Conservation (phyloP, 1,140 invertebrate genomes). For the Onthophagus taurus region DNA sequence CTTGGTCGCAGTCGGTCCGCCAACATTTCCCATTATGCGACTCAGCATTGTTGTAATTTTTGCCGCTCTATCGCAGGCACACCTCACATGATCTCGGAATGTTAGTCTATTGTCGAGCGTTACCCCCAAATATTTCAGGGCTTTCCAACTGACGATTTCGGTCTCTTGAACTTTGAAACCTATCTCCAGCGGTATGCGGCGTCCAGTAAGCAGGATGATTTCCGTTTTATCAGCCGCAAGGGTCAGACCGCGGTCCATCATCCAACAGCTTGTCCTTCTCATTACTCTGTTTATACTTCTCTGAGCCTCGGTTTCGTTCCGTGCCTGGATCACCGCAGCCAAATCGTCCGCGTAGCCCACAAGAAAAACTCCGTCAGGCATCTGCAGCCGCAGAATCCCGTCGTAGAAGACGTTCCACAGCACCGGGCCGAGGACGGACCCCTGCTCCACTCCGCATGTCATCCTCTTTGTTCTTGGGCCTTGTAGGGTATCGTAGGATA, state of each 20-base stretch:
- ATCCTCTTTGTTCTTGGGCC: not conserved
- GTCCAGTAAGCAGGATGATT: not conserved
- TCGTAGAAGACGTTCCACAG: slow-evolving; percentile 33
- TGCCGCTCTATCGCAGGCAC: not conserved
- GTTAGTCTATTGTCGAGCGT: not conserved
- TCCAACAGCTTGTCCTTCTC: not conserved
- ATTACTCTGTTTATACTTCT: not conserved
- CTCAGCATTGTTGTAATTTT: not conserved
- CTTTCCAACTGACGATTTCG: not conserved
- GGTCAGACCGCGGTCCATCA: not conserved
- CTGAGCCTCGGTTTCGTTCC: not conserved
- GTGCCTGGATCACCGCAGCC: slow-evolving; percentile 16
- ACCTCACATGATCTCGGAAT: not conserved
- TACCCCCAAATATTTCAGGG: slow-evolving; percentile 6
- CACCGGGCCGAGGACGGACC: slow-evolving; percentile 27
- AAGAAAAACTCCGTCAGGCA: slow-evolving; percentile 13
- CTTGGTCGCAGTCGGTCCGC: not conserved
- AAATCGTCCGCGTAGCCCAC: slow-evolving; percentile 31
- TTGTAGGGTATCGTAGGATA: slow-evolving; percentile 8
- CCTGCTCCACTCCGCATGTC: slow-evolving; percentile 25
- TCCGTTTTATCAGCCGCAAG: not conserved
- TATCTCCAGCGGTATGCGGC: not conserved
- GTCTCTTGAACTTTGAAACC: not conserved
- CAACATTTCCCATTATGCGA: not conserved
- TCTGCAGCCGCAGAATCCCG: slow-evolving; percentile 17